Percentiles rank a stretch among this genome's conserved stretches.
Conservation (phyloP, 2,888 invertebrate genomes). For the Nomada lathburiana region DNA sequence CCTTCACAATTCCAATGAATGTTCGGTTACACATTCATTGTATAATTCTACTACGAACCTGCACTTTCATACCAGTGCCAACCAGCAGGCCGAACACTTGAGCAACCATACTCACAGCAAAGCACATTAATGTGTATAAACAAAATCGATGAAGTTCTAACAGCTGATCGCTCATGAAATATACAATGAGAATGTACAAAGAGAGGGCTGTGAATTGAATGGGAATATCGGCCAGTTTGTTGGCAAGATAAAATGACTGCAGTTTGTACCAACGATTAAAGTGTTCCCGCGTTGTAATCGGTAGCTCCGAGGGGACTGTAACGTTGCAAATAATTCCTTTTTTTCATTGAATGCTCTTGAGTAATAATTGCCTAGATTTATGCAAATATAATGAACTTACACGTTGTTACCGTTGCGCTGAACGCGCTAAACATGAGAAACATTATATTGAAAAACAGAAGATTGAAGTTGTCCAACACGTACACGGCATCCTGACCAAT, state of each 20-base stretch:
- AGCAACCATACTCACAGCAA: constrained; percentile 92
- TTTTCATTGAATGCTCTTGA: background rate
- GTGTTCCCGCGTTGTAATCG: constrained; percentile 92
- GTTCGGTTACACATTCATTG: background rate
- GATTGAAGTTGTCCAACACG: constrained; percentile 94
- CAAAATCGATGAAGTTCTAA: constrained; percentile 90
- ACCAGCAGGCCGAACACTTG: constrained; percentile 94
- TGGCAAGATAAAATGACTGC: constrained; percentile 92
- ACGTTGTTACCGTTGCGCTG: constrained; percentile 94
- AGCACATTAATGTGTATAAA: constrained; percentile 89
- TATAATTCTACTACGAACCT: constrained; percentile 85
- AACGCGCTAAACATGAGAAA: constrained; percentile 98
- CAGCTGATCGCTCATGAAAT: constrained; percentile 95
- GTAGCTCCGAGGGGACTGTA: constrained; percentile 93
- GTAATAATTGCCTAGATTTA: background rate
- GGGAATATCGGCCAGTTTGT: constrained; percentile 92
- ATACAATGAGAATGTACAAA: constrained; percentile 91
- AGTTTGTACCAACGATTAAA: constrained; percentile 96
- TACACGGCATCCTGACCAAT: constrained; percentile 95
- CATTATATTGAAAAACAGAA: constrained; percentile 95
- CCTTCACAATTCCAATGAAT: too few species aligned
- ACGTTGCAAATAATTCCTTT: constrained; percentile 39
- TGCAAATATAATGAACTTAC: constrained; percentile 87
- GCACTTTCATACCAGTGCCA: constrained; percentile 92
- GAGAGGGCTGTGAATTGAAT: constrained; percentile 89